phyloP scores from a whole-genome alignment of 2,797 vertebrate species.

The Antennarius maculatus region DNA sequence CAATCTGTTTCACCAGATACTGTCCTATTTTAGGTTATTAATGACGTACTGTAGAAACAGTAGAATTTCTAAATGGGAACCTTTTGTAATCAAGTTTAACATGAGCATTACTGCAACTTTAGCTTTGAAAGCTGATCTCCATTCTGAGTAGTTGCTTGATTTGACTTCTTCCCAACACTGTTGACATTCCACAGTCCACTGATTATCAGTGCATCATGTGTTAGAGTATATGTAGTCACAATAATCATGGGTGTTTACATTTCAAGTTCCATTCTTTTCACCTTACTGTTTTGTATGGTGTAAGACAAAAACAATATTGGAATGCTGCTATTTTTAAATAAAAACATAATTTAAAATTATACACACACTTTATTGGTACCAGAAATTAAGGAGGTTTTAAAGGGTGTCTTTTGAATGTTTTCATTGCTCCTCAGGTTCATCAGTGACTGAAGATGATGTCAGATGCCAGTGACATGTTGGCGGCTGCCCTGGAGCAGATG shows the following conservation, averaged over 20 bases:
- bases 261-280: neutral
- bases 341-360: no score
- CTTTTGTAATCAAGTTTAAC: slow-evolving; percentile 32
- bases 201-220: neutral
- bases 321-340: no score
- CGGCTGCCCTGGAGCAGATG: slow-evolving; percentile 95
- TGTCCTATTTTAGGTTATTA: slow-evolving; percentile 19
- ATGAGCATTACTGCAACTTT: neutral
- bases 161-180: neutral
- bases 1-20: slow-evolving; percentile 18
- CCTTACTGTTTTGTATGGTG: neutral
- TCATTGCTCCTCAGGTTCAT: slow-evolving; percentile 43
- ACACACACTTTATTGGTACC: no score
- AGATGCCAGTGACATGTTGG: slow-evolving; percentile 96
- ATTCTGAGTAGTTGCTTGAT: neutral
- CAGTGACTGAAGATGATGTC: slow-evolving; percentile 88
- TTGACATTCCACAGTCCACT: slow-evolving; percentile 12
- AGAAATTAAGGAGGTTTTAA: neutral
- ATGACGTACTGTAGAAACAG: slow-evolving; percentile 16
- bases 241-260: slow-evolving; percentile 4
- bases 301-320: neutral
- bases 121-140: slow-evolving; percentile 9
- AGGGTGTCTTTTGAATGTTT: neutral
- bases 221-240: slow-evolving; percentile 2
- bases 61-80: slow-evolving; percentile 49